A percentile compares a stretch with the other conserved stretches of the same genome.
These are phyloP conservation scores for Heterotilapia buettikoferi DNA, from an alignment of 2,113 vertebrate species.

Conservation along the genomic window DNA sequence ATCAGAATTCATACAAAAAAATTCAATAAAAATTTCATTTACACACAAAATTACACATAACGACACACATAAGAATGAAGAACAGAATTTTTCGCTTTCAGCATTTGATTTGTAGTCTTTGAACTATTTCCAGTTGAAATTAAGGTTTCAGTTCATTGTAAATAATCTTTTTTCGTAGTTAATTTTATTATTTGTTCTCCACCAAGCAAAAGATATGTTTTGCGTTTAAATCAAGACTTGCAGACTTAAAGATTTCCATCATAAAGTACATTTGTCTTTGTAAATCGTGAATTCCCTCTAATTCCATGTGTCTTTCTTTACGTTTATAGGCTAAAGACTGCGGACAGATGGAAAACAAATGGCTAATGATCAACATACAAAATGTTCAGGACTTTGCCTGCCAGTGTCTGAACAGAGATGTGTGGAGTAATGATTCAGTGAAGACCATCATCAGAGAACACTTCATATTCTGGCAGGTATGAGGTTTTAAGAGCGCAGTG, in stretches of 20 bases:
- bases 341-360: conserved; percentile 96
- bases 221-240: neutral
- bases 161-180: neutral
- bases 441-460: conserved; percentile 95
- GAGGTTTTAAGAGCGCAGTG: neutral
- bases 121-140: neutral
- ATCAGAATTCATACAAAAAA: neutral
- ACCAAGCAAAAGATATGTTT: neutral
- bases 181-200: neutral
- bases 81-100: neutral
- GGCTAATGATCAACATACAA: conserved; percentile 99
- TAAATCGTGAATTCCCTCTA: neutral
- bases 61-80: neutral
- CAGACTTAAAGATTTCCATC: neutral
- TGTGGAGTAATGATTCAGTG: conserved; percentile 97
- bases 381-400: conserved; percentile 98
- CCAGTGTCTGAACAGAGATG: conserved; percentile 95
- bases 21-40: neutral
- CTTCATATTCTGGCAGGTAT: conserved; percentile 99
- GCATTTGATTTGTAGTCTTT: neutral
- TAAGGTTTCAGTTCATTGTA: neutral
- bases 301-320: neutral
- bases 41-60: neutral
- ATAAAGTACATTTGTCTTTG: neutral
- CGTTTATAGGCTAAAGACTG: conserved; percentile 88